These are phyloP conservation scores for Oryctolagus cuniculus DNA, from an alignment of 2,113 vertebrate genomes.

Conservation along the genomic window mOryCun1.1 NC_091437.1:55944001-55944500, in stretches of 20 bases:
- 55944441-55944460: neutral
- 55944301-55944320: slow-evolving; percentile 30
- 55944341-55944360: slow-evolving; percentile 6
- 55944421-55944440: slow-evolving; percentile 5
- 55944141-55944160: no score
- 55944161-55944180: no score
- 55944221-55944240: no score
- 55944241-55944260: slow-evolving; percentile 16
- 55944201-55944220: no score
- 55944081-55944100: no score
- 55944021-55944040: no score
- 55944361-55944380: neutral
- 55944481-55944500: neutral
- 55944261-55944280: neutral
- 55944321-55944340: neutral
- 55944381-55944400: neutral
- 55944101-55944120: no score
- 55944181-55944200: no score
- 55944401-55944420: slow-evolving; percentile 4
- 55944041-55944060: no score
- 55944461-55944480: neutral
- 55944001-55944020: no score
- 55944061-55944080: no score
- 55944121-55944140: no score
- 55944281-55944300: neutral